phyloP scores from a whole-genome alignment of 2,797 vertebrate species.

The Sebastes reedi region DNA sequence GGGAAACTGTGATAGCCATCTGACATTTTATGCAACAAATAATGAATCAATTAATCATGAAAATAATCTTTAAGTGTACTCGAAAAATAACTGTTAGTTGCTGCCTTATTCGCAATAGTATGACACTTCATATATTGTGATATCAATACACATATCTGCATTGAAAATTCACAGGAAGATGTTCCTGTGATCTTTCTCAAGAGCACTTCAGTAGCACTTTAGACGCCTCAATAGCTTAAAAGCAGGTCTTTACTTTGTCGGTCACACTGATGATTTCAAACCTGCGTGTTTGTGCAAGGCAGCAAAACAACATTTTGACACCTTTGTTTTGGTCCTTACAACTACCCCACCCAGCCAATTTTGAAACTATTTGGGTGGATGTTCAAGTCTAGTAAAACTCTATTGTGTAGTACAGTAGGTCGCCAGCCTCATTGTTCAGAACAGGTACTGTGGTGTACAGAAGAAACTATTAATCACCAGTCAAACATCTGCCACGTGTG shows the following conservation, averaged over 20 bases:
- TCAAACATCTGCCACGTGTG: background rate
- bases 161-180: background rate
- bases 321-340: constrained; percentile 11
- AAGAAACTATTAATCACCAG: background rate
- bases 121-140: background rate
- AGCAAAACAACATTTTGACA: background rate
- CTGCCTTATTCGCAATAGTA: background rate
- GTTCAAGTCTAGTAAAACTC: background rate
- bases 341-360: background rate
- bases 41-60: background rate
- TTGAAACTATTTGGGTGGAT: constrained; percentile 34
- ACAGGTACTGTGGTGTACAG: background rate
- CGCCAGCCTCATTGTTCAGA: background rate
- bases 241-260: background rate
- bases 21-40: background rate
- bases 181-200: background rate
- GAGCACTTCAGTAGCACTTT: background rate
- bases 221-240: background rate
- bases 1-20: background rate
- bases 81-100: background rate
- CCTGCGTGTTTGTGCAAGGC: constrained; percentile 5
- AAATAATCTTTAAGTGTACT: background rate
- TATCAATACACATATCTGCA: background rate
- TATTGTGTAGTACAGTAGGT: background rate
- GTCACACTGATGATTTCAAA: background rate